These are phyloP conservation scores for Idaea aversata DNA, from an alignment of 2,888 invertebrate species.

Conservation along the genomic window DNA sequence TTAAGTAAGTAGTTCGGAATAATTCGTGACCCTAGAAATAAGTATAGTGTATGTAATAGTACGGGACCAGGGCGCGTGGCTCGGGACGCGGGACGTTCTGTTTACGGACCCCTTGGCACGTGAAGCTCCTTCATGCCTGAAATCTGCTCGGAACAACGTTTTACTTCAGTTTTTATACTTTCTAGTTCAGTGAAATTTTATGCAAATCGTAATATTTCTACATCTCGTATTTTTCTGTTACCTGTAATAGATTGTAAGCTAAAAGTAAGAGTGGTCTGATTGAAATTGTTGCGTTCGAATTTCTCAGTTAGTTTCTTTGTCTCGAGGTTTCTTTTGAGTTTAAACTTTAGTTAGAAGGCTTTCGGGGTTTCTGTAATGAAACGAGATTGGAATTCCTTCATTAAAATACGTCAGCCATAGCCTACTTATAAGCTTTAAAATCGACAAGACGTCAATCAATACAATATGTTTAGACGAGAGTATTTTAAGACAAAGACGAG, in stretches of 20 bases:
- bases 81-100: constrained; percentile 16
- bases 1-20: not conserved
- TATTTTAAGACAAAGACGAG: no score
- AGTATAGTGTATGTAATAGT: constrained; percentile 23
- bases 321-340: not conserved
- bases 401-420: not conserved
- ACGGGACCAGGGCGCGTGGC: no score
- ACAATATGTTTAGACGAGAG: no score
- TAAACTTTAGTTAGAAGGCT: not conserved
- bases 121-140: constrained; percentile 23
- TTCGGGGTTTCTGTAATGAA: not conserved
- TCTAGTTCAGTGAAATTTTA: constrained; percentile 8
- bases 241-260: not conserved
- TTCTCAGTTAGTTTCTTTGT: not conserved
- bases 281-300: not conserved
- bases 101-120: constrained; percentile 28
- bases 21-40: constrained; percentile 22
- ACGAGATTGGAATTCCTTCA: not conserved
- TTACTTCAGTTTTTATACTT: constrained; percentile 16
- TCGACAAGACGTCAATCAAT: no score
- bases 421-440: not conserved
- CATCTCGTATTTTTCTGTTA: constrained; percentile 6
- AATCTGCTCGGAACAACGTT: constrained; percentile 27
- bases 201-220: constrained; percentile 5
- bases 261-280: not conserved